Conservation (phyloP, 2,888 invertebrate species). For the Pemphredon lugubris region DNA sequence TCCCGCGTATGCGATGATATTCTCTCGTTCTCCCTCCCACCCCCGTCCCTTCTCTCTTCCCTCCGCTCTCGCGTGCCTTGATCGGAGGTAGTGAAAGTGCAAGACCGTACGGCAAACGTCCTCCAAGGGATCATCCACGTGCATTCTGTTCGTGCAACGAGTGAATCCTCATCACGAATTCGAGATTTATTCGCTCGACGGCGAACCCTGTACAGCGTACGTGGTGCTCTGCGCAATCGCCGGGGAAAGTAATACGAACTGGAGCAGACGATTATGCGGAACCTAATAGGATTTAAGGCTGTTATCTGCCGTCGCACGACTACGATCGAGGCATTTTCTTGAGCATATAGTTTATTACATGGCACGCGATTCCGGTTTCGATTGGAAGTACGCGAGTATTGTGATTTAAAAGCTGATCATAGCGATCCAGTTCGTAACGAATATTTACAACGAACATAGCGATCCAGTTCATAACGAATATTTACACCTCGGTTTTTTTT, state of each 20-base stretch:
- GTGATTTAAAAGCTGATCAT: too few relatives aligned
- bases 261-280: conserved; percentile 22
- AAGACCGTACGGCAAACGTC: conserved; percentile 36
- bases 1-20: conserved; percentile 4
- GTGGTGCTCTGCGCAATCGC: conserved; percentile 4
- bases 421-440: too few relatives aligned
- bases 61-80: conserved; percentile 31
- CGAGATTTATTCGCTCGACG: conserved; percentile 34
- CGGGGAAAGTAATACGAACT: conserved; percentile 41
- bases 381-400: too few relatives aligned
- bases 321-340: too few relatives aligned
- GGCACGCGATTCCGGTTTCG: too few relatives aligned
- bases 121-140: conserved; percentile 29
- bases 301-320: background rate
- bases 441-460: too few relatives aligned
- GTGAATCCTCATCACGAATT: conserved; percentile 41
- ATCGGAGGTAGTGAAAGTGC: conserved; percentile 58
- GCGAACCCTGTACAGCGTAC: background rate
- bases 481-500: too few relatives aligned
- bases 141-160: conserved; percentile 22
- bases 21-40: too few relatives aligned
- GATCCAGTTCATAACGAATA: too few relatives aligned
- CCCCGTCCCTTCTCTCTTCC: conserved; percentile 19
- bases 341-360: too few relatives aligned
- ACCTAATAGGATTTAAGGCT: background rate